Conservation (phyloP, 2,888 invertebrate species). For the Pseudanteris insignis region DNA sequence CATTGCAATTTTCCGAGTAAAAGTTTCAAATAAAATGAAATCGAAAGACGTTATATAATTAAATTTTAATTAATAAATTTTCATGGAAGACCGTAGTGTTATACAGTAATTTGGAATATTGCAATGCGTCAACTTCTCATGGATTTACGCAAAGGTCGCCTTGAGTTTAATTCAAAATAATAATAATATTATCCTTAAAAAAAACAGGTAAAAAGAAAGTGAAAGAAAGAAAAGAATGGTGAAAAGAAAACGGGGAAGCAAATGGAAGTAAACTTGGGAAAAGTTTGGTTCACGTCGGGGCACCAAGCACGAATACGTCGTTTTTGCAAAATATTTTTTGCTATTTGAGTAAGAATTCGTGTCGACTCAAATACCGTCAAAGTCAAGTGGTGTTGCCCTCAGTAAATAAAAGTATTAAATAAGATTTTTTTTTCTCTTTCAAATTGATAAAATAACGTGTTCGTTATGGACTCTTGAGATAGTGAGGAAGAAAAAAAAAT, state of each 20-base stretch:
- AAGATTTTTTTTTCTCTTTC: too few relatives aligned
- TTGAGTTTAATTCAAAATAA: neutral
- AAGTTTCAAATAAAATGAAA: neutral
- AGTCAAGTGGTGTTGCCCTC: constrained; percentile 12
- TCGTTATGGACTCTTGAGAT: neutral
- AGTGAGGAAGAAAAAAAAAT: too few relatives aligned
- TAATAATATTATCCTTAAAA: neutral
- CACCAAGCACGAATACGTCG: too few relatives aligned
- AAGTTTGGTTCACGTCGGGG: too few relatives aligned
- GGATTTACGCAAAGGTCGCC: constrained; percentile 10
- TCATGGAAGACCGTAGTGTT: constrained; percentile 29
- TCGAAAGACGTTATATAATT: constrained; percentile 5
- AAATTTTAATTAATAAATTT: neutral
- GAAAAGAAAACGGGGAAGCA: neutral
- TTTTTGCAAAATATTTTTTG: constrained; percentile 13
- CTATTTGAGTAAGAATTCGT: constrained; percentile 9
- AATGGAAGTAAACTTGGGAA: too few relatives aligned
- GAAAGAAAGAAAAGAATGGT: constrained; percentile 2
- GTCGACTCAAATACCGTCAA: constrained; percentile 1
- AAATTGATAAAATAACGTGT: constrained; percentile 10
- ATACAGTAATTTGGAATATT: constrained; percentile 57
- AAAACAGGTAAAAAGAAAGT: neutral
- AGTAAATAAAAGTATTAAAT: constrained; percentile 12
- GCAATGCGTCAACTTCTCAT: constrained; percentile 60
- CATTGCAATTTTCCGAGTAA: too few relatives aligned